These are phyloP conservation scores for Triops cancriformis DNA, from an alignment of 1,140 invertebrate genomes.

Conservation along the genomic window DNA sequence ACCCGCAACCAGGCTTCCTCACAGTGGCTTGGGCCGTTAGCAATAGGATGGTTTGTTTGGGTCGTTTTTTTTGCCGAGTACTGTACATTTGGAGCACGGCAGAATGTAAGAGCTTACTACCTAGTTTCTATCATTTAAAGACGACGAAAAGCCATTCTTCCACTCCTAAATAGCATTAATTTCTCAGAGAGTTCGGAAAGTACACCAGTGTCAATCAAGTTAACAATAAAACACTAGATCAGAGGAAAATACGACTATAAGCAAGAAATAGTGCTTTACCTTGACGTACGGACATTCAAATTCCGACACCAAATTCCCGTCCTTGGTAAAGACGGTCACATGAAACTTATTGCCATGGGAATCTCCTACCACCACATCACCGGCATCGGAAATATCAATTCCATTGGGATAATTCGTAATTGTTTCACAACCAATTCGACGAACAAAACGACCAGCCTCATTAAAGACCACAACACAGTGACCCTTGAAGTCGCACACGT, in stretches of 20 bases:
- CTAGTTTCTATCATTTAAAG: too few species aligned
- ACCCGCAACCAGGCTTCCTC: too few species aligned
- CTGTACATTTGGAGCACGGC: too few species aligned
- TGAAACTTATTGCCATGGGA: slow-evolving; percentile 96
- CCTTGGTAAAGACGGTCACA: slow-evolving; percentile 82
- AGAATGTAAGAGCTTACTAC: too few species aligned
- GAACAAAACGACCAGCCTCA: slow-evolving; percentile 79
- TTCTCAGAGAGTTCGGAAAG: too few species aligned
- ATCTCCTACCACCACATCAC: slow-evolving; percentile 91
- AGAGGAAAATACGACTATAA: not conserved
- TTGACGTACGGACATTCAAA: slow-evolving; percentile 95
- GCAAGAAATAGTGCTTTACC: slow-evolving; percentile 43
- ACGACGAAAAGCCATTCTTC: too few species aligned
- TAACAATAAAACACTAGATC: slow-evolving; percentile 33
- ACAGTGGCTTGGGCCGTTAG: too few species aligned
- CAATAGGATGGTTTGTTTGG: too few species aligned
- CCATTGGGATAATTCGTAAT: slow-evolving; percentile 96
- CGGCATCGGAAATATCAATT: slow-evolving; percentile 92
- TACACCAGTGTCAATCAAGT: too few species aligned
- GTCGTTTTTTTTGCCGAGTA: too few species aligned
- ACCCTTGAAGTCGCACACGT: slow-evolving; percentile 95
- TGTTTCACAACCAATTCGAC: slow-evolving; percentile 87
- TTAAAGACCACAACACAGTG: slow-evolving; percentile 94
- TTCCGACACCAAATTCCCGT: slow-evolving; percentile 78
- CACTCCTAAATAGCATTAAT: too few species aligned